Percentiles rank a stretch among this genome's conserved stretches.
These are phyloP conservation scores for Sebastes umbrosus DNA, from an alignment of 2,797 vertebrate species.

Conservation along the genomic window DNA sequence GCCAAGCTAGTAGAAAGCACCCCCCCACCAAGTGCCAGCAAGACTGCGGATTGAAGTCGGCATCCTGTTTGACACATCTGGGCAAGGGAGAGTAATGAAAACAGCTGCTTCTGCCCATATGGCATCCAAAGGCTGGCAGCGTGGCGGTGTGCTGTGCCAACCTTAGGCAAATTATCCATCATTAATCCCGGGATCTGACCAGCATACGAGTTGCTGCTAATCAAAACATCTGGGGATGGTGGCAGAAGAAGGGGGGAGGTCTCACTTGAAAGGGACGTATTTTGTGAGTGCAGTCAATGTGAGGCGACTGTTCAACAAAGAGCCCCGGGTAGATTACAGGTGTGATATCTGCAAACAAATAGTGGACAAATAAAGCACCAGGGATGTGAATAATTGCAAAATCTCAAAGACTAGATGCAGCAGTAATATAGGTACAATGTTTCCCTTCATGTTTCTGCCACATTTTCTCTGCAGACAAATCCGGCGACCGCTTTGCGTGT, in stretches of 20 bases:
- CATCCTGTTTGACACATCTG: conserved; percentile 99
- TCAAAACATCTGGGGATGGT: conserved; percentile 93
- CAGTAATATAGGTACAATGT: background rate
- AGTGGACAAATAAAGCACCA: conserved; percentile 1
- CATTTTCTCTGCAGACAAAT: background rate
- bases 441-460: background rate
- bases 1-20: conserved; percentile 92
- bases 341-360: conserved; percentile 47
- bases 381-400: background rate
- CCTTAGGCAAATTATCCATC: conserved; percentile 99
- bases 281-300: conserved; percentile 69
- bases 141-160: conserved; percentile 89
- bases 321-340: conserved; percentile 63
- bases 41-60: conserved; percentile 89
- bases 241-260: conserved; percentile 75
- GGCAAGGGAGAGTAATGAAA: conserved; percentile 99
- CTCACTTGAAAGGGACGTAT: conserved; percentile 77
- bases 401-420: background rate
- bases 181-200: conserved; percentile 99
- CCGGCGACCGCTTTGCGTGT: accelerated
- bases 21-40: conserved; percentile 92
- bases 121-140: conserved; percentile 95
- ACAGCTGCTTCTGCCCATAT: conserved; percentile 99
- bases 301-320: conserved; percentile 63
- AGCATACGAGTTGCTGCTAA: conserved; percentile 94